Evolutionary conservation across 2,797 vertebrate species (phyloP), one percentile per base, ranked within the genome.

Genomic region (Lacerta bilineata): DNA sequence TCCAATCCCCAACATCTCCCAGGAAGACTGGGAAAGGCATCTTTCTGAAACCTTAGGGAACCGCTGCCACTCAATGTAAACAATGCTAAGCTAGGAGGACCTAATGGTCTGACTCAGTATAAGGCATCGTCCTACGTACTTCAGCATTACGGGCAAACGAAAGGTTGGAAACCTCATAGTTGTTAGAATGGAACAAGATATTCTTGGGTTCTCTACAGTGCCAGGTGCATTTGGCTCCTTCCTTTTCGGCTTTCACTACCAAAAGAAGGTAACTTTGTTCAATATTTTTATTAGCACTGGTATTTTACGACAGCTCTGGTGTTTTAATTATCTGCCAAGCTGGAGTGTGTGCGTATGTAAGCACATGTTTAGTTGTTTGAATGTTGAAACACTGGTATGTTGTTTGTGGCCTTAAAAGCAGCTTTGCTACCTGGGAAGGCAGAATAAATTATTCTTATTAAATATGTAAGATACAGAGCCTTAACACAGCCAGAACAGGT

Each of bases 401-500:
- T 23, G 20, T 61, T 9, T 29, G 39, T 17, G 41, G 29, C 20
- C 36, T 59, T 75, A 27, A 59, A 18, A 23, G 11, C 50, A 66
- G 33, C 27, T 77, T 66, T 41, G 41, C 55, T 43, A 43, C 66
- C 17, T 3, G 17, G 3, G 46, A 84, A 64, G 33, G 39, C 10
- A 29, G 27, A 23, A 61, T 77, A 66, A 43, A 41, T 55, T 64
- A 85, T 64, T 85, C 61, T 46, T 61, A 76, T 75, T 61, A 76
- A n/a, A 77, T 6, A 85, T 3, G 17, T 41, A 72, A 84, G n/a
- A 46, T 0, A 5, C 0, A 1, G 0, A 2, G 72, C 69, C 2
- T 84, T 80, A 61, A 7, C 1, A 2, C 2, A 87, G 84, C n/a
- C 0, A 2, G 0, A 4, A 83, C 0, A 61, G n/a, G 23, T 10